These are phyloP conservation scores for Polyommatus icarus DNA, from an alignment of 2,888 invertebrate species.

Conservation along the genomic window DNA sequence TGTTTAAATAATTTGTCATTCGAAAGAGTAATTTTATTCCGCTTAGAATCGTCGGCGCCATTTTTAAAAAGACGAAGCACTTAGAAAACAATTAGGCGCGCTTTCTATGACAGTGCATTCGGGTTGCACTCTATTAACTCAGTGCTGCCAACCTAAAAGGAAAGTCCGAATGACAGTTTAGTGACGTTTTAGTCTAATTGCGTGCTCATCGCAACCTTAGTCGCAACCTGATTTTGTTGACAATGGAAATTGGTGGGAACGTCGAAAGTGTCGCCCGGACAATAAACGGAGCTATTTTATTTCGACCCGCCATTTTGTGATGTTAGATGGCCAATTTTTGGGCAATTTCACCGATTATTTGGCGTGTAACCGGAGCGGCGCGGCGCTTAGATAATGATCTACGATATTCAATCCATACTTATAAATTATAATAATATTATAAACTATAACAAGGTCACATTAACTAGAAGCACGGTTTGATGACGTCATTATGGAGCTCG, in stretches of 20 bases:
- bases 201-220: slow-evolving; percentile 62
- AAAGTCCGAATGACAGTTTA: slow-evolving; percentile 53
- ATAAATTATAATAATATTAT: background rate
- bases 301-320: background rate
- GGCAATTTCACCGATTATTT: slow-evolving; percentile 16
- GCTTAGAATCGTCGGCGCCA: slow-evolving; percentile 10
- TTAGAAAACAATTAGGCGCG: slow-evolving; percentile 38
- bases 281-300: background rate
- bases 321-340: slow-evolving; percentile 18
- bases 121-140: slow-evolving; percentile 73
- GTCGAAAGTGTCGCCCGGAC: slow-evolving; percentile 6
- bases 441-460: background rate
- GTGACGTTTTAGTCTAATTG: slow-evolving; percentile 74
- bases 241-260: slow-evolving; percentile 61
- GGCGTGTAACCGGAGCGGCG: background rate
- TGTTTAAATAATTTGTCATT: slow-evolving; percentile 28
- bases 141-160: slow-evolving; percentile 34
- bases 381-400: background rate
- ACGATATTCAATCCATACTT: too few relatives aligned
- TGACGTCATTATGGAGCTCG: too few relatives aligned
- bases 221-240: slow-evolving; percentile 48
- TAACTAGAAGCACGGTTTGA: too few relatives aligned
- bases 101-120: slow-evolving; percentile 45
- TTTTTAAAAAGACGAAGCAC: slow-evolving; percentile 21
- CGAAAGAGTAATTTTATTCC: slow-evolving; percentile 27